Evolutionary conservation across 2,113 vertebrate species (phyloP), one percentile per base, ranked within the genome.

Genomic region (Salminus brasiliensis): DNA sequence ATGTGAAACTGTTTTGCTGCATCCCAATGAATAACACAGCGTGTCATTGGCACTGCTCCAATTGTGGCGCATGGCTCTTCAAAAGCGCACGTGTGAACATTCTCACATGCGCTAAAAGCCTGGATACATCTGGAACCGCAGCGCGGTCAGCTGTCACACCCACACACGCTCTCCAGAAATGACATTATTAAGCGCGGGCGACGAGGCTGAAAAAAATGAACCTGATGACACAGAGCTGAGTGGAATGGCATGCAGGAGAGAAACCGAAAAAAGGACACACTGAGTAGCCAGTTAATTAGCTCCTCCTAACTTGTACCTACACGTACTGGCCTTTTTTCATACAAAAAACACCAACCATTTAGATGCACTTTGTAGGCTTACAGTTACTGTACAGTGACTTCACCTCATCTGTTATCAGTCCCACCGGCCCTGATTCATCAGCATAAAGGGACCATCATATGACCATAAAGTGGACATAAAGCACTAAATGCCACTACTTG

Each of bases 101-200:
- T 23, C 47, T 73, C 78, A 79, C 59, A 36, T 79, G 68, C 4
- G 9, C 57, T 72, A 34, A 79, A 59, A 23, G 39, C 76, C 63
- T 4, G 16, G 6, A 39, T 30, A 53, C 32, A 41, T 72, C 69
- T 71, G 69, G 41, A 16, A 16, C 39, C 41, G 3, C 69, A 71
- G 29, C 25, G 52, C 57, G 52, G 49, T 72, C 57, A 65, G 45
- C 63, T 65, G 45, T 59, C 43, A 30, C 77, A 52, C 77, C 47
- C 62, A 67, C 45, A 49, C 13, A 52, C 13, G 18, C 55, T 62
- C 16, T 52, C 62, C 13, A 41, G 25, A 72, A 65, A 72, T 45
- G 11, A 16, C 23, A 16, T 39, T 36, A 43, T 79, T 47, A 41
- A 23, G 23, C 13, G 1, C 12, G 36, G 71, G 52, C 43, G 59